Evolutionary conservation across 2,888 invertebrate genomes (phyloP).

Genomic region (Drosophila neonasuta): DNA sequence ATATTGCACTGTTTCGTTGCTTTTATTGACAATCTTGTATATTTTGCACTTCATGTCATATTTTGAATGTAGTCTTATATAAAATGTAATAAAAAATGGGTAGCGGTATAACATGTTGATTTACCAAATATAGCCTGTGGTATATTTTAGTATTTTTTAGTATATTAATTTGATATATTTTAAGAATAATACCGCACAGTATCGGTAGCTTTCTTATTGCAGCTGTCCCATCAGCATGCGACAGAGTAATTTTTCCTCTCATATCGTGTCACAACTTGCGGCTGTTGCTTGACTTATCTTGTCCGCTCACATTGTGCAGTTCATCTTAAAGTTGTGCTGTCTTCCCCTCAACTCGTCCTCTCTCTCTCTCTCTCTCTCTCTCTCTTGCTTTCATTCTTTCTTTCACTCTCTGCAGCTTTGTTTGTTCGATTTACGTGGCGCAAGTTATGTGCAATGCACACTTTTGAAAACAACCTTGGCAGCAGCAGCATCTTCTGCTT

Average conservation of each 20-base stretch:
- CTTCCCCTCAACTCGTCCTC: background rate
- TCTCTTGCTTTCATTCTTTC: background rate
- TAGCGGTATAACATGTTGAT: too few relatives aligned
- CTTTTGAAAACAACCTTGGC: conserved; percentile 31
- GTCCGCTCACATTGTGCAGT: conserved; percentile 21
- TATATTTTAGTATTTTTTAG: too few relatives aligned
- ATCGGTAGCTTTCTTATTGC: conserved; percentile 34
- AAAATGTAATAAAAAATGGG: too few relatives aligned
- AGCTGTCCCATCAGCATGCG: conserved; percentile 44
- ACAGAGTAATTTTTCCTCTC: conserved; percentile 33
- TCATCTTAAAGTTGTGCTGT: conserved; percentile 18
- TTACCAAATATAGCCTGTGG: too few relatives aligned
- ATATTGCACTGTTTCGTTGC: too few relatives aligned
- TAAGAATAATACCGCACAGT: background rate
- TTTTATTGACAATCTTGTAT: too few relatives aligned
- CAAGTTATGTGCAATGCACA: conserved; percentile 44
- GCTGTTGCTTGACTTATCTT: conserved; percentile 46
- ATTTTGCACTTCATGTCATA: too few relatives aligned
- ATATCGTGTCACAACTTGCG: conserved; percentile 61
- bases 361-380: too few relatives aligned
- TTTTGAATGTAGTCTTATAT: too few relatives aligned
- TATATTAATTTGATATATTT: too few relatives aligned
- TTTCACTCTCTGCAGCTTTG: conserved; percentile 5
- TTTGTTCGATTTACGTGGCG: conserved; percentile 46
- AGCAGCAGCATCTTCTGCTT: conserved; percentile 13